Evolutionary conservation across 2,888 invertebrate species (phyloP).

Genomic region (Encarsia formosa): DNA sequence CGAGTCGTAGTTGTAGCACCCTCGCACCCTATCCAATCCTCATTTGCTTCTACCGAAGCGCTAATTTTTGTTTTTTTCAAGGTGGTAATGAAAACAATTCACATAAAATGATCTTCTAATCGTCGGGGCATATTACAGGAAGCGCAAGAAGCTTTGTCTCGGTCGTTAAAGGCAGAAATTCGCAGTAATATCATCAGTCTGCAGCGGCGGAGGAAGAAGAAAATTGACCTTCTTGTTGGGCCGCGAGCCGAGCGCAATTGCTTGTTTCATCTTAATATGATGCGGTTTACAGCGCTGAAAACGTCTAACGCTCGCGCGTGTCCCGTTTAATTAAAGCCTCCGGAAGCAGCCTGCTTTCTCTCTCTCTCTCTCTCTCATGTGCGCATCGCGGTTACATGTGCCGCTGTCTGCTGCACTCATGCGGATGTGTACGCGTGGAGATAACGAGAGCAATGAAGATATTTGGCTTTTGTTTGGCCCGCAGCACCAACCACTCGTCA

Average conservation of each 20-base stretch:
- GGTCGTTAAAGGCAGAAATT: not conserved
- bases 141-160: no score
- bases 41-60: no score
- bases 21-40: no score
- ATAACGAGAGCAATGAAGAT: constrained; percentile 12
- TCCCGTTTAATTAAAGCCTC: constrained; percentile 10
- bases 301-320: constrained; percentile 8
- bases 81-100: no score
- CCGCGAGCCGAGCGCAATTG: constrained; percentile 27
- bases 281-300: constrained; percentile 30
- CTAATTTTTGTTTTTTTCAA: no score
- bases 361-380: not conserved
- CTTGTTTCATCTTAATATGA: constrained; percentile 40
- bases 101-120: no score
- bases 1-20: no score
- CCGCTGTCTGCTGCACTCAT: not conserved
- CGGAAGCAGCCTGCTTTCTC: not conserved
- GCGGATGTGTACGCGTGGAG: not conserved
- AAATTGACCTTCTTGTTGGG: constrained; percentile 25
- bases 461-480: constrained; percentile 7
- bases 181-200: constrained; percentile 1
- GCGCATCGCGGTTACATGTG: not conserved
- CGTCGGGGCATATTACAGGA: no score
- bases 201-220: constrained; percentile 19
- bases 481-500: not conserved